Conservation (phyloP, 2,888 invertebrate species). For the Spisula subtruncata region DNA sequence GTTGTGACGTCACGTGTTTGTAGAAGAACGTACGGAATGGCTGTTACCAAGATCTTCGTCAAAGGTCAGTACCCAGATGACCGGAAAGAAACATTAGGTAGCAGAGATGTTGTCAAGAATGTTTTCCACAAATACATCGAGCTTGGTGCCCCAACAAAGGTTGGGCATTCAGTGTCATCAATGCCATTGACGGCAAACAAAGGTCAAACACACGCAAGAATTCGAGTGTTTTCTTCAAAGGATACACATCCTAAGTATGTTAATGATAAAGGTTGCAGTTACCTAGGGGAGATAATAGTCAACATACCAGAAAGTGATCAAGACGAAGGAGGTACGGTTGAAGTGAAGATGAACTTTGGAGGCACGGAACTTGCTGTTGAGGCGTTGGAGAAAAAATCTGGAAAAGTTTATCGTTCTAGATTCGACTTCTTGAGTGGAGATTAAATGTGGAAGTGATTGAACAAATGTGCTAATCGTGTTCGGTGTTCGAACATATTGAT, state of each 20-base stretch:
- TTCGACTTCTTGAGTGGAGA: conserved; percentile 61
- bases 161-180: conserved; percentile 51
- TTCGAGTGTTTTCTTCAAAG: conserved; percentile 61
- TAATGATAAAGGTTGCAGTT: conserved; percentile 52
- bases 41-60: conserved; percentile 55
- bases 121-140: conserved; percentile 67
- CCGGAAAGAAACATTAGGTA: conserved; percentile 30
- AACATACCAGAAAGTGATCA: conserved; percentile 49
- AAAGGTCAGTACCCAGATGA: conserved; percentile 54
- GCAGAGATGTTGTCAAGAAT: conserved; percentile 53
- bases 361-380: conserved; percentile 65
- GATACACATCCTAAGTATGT: conserved; percentile 57
- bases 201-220: conserved; percentile 44
- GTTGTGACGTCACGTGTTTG: conserved; percentile 65
- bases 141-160: conserved; percentile 56
- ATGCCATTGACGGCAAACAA: conserved; percentile 47
- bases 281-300: conserved; percentile 61
- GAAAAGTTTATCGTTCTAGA: conserved; percentile 46
- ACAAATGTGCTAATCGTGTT: too few relatives aligned
- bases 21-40: conserved; percentile 66
- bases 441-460: neutral
- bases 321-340: conserved; percentile 23
- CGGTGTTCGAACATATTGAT: too few relatives aligned
- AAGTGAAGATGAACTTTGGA: conserved; percentile 61
- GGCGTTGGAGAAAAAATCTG: conserved; percentile 46